These are phyloP conservation scores for Lepidotrigona ventralis DNA, from an alignment of 1,140 invertebrate species.

Conservation along the genomic window DNA sequence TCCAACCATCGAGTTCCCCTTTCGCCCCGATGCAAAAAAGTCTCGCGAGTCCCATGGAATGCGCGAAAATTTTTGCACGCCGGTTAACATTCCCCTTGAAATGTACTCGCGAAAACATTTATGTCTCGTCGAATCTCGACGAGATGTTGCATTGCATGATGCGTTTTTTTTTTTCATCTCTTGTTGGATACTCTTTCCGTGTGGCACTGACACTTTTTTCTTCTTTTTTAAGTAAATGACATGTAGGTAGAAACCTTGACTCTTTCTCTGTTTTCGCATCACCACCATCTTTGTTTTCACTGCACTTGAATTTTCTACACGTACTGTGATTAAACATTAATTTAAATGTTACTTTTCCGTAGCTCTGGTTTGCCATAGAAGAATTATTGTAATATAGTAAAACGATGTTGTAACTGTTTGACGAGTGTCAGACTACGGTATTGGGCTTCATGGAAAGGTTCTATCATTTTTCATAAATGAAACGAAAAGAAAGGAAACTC, in stretches of 20 bases:
- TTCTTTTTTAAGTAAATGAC: background rate
- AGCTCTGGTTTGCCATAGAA: background rate
- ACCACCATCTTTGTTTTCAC: background rate
- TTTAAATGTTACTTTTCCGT: background rate
- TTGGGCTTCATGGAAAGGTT: background rate
- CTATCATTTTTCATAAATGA: background rate
- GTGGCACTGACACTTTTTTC: background rate
- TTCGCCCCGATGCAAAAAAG: background rate
- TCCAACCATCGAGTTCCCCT: background rate
- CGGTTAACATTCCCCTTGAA: background rate
- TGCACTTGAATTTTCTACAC: background rate
- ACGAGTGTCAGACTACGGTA: background rate
- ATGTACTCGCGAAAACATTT: background rate
- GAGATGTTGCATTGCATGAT: slow-evolving; percentile 2
- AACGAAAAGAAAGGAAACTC: too few relatives aligned
- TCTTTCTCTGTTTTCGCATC: background rate
- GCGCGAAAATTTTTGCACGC: background rate
- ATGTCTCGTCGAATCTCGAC: background rate
- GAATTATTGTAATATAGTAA: background rate
- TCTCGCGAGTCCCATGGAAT: background rate
- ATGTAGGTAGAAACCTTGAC: background rate
- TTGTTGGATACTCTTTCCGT: background rate
- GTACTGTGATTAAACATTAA: slow-evolving; percentile 18
- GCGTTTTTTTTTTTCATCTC: background rate
- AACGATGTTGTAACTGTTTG: slow-evolving; percentile 3